Evolutionary conservation across 2,888 invertebrate species (phyloP).

Genomic region (Lithosia quadra): DNA sequence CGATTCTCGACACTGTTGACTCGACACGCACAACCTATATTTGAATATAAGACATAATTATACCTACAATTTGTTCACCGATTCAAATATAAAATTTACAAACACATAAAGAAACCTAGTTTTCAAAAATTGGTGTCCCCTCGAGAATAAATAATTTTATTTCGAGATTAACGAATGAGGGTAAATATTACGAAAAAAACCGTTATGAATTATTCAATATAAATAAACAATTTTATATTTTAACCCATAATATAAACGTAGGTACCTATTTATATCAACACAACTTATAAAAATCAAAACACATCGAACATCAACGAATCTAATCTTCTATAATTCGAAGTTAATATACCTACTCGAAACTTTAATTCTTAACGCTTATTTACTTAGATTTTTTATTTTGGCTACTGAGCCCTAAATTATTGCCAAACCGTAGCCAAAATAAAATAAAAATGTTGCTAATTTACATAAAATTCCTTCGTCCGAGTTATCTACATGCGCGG

Average conservation of each 20-base stretch:
- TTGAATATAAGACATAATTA: no score
- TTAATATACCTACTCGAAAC: no score
- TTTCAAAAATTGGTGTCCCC: no score
- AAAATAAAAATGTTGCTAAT: constrained; percentile 64
- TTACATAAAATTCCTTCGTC: constrained; percentile 78
- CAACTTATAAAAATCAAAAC: not conserved
- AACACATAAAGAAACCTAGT: no score
- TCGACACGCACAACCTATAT: no score
- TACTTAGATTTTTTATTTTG: not conserved
- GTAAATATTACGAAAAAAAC: not conserved
- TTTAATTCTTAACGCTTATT: not conserved
- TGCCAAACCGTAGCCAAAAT: not conserved
- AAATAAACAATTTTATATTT: not conserved
- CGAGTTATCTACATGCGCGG: constrained; percentile 50
- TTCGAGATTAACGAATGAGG: not conserved
- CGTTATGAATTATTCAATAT: not conserved
- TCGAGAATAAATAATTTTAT: no score
- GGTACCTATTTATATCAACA: not conserved
- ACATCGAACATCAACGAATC: not conserved
- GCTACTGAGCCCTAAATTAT: constrained; percentile 28
- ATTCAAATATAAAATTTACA: no score
- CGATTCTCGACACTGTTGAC: no score
- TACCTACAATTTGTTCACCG: no score
- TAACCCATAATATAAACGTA: not conserved
- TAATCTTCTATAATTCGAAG: no score